Conservation (phyloP, 1,140 invertebrate genomes). For the Andrena cerasifolii region DNA sequence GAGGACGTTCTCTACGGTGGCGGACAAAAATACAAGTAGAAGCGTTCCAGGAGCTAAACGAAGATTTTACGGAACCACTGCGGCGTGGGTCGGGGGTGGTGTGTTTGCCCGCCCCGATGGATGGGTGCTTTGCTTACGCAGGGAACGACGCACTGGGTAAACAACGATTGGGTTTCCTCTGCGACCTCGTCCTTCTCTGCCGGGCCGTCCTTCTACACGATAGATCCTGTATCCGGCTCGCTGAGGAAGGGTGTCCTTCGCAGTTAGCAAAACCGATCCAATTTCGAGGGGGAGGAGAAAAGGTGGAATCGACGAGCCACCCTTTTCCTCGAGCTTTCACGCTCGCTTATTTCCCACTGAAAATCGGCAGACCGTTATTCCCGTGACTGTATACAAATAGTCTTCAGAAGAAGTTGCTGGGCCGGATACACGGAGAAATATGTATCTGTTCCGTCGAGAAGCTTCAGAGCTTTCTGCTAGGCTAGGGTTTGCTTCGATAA, state of each 20-base stretch:
- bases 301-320: slow-evolving; percentile 26
- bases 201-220: slow-evolving; percentile 28
- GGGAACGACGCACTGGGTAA: slow-evolving; percentile 76
- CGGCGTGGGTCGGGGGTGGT: slow-evolving; percentile 29
- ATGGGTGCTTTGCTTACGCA: slow-evolving; percentile 75
- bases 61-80: slow-evolving; percentile 55
- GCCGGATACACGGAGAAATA: too few species aligned
- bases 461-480: too few species aligned
- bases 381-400: not conserved
- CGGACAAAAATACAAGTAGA: slow-evolving; percentile 15
- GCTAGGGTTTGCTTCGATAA: too few species aligned
- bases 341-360: slow-evolving; percentile 16
- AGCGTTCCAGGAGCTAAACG: slow-evolving; percentile 37
- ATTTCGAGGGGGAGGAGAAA: slow-evolving; percentile 59
- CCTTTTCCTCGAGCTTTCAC: slow-evolving; percentile 5
- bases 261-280: slow-evolving; percentile 65
- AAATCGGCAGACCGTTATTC: slow-evolving; percentile 1
- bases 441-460: too few species aligned
- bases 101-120: slow-evolving; percentile 72
- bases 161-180: slow-evolving; percentile 78
- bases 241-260: slow-evolving; percentile 55
- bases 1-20: not conserved
- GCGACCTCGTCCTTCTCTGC: slow-evolving; percentile 53
- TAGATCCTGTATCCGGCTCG: slow-evolving; percentile 54
- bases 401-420: too few species aligned